Evolutionary conservation across 2,888 invertebrate species (phyloP), one percentile per base, ranked within the genome.

Genomic region (Volucella bombylans): DNA sequence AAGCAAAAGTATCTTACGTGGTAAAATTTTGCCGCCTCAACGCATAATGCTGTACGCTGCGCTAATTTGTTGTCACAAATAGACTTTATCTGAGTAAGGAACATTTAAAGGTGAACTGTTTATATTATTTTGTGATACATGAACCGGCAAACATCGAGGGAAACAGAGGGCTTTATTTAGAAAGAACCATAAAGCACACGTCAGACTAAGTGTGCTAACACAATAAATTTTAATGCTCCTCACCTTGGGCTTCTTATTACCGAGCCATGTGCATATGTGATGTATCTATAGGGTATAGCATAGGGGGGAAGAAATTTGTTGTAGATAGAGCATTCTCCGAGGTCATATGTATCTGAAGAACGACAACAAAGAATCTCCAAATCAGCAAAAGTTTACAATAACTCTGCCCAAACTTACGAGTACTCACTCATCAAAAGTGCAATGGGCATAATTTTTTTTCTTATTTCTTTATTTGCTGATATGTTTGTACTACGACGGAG

Each of bases 41-140:
- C 31, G 52, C 69, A 64, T 73, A 64, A 67, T 82, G 72, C 67
- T 76, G 59, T 61, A 82, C 72, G 76, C 31, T 1, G 1, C 31
- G 6, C 31, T 31, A 2, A 76, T 82, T 77, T 77, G 67, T 67
- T 82, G 67, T 55, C 77, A 67, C 61, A 82, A 77, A 59, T 82
- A 55, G 77, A 55, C 67, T 71, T 61, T 41, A 57, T 31, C 41
- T 69, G 59, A 45, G 3, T 57, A 49, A 62, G 39, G 23, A 39
- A 54, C 23, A 45, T 62, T 55, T 52, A 50, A 50, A 79, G 64
- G 65, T 31, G 50, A 72, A 61, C 45, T 38, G 18, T 50, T 39
- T 68, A 31, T 31, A 67, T 39, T 41, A 67, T 72, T 72, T 38
- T 57, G 52, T 15, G 55, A 8, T 47, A 47, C 45, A 38, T 55